Conservation (phyloP, 2,888 invertebrate genomes). For the Plebejus anna region DNA sequence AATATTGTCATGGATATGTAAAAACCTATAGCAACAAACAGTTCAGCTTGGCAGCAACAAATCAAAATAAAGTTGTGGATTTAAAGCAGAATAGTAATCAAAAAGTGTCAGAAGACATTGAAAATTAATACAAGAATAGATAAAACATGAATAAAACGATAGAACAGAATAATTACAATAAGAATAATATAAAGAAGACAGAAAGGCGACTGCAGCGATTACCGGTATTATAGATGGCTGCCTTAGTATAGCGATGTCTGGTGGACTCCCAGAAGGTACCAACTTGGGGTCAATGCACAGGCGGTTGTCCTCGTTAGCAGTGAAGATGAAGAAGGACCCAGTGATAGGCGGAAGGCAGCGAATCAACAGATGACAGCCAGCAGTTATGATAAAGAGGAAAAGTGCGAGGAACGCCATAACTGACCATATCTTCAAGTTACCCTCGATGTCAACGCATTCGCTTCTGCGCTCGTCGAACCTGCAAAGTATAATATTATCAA, state of each 20-base stretch:
- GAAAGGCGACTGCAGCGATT: background rate
- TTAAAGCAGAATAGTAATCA: too few species aligned
- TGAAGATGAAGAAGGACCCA: slow-evolving; percentile 68
- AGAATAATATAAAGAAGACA: background rate
- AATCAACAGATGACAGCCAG: slow-evolving; percentile 52
- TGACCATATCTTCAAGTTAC: slow-evolving; percentile 50
- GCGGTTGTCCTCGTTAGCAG: slow-evolving; percentile 68
- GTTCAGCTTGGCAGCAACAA: too few species aligned
- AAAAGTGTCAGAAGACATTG: too few species aligned
- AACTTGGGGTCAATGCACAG: slow-evolving; percentile 52
- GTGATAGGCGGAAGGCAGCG: slow-evolving; percentile 57
- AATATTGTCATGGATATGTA: too few species aligned
- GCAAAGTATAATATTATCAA: background rate
- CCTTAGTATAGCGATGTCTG: slow-evolving; percentile 41
- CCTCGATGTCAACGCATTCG: slow-evolving; percentile 50
- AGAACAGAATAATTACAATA: too few species aligned
- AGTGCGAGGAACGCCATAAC: slow-evolving; percentile 52
- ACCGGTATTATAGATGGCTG: slow-evolving; percentile 58
- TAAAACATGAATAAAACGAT: background rate
- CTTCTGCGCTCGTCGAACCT: slow-evolving; percentile 61
- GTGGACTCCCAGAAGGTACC: slow-evolving; percentile 39
- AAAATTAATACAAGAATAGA: too few species aligned
- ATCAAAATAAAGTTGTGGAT: too few species aligned
- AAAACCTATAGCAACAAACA: too few species aligned
- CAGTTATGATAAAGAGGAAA: slow-evolving; percentile 50